Conservation (phyloP, 2,888 invertebrate genomes). For the Formica aserva region DNA sequence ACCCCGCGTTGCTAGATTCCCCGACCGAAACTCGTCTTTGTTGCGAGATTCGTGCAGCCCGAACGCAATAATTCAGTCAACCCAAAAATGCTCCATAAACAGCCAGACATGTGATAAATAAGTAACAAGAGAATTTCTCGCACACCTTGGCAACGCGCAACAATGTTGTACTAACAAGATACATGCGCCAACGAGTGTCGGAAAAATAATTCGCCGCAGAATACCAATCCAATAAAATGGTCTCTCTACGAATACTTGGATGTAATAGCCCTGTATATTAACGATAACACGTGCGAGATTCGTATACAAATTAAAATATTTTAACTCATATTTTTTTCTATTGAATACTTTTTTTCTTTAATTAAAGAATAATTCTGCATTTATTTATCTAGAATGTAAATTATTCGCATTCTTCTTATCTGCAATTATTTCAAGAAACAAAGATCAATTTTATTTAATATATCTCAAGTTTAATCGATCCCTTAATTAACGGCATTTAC, state of each 20-base stretch:
- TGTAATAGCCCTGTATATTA: too few species aligned
- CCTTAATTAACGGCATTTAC: slow-evolving; percentile 14
- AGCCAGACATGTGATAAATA: slow-evolving; percentile 47
- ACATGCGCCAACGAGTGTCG: slow-evolving; percentile 20
- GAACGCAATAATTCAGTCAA: slow-evolving; percentile 61
- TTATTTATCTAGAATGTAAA: not conserved
- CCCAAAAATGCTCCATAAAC: slow-evolving; percentile 65
- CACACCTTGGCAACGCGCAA: slow-evolving; percentile 29
- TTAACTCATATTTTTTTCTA: not conserved
- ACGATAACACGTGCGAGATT: not conserved
- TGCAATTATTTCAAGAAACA: not conserved
- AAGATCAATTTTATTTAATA: not conserved
- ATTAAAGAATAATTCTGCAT: not conserved
- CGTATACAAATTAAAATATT: not conserved
- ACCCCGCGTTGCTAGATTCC: slow-evolving; percentile 36
- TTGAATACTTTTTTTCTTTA: not conserved
- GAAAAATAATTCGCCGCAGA: slow-evolving; percentile 23
- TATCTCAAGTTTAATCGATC: not conserved
- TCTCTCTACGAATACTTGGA: not conserved
- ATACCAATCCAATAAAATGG: not conserved
- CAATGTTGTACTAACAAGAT: slow-evolving; percentile 18
- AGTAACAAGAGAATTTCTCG: slow-evolving; percentile 58
- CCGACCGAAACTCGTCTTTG: slow-evolving; percentile 64
- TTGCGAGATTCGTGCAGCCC: slow-evolving; percentile 57
- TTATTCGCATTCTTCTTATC: not conserved